Conservation (phyloP, 2,113 vertebrate species). For the Larimichthys polyactis region DNA sequence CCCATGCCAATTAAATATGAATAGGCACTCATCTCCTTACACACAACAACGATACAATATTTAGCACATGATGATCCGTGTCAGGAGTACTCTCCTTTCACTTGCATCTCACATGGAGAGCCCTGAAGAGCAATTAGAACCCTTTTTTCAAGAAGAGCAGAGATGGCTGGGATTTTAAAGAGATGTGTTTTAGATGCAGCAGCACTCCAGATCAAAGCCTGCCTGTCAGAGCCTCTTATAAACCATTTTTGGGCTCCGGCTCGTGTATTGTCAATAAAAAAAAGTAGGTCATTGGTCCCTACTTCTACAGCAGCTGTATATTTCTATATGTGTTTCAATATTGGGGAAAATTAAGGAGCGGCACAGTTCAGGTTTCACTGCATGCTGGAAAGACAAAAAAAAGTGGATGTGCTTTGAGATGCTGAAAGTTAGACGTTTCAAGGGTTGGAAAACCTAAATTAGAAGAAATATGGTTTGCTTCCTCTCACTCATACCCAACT, state of each 20-base stretch:
- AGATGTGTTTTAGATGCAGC: slow-evolving; percentile 46
- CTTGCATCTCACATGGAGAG: slow-evolving; percentile 56
- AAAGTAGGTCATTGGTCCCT: neutral
- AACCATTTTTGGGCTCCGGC: slow-evolving; percentile 20
- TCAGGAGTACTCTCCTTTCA: slow-evolving; percentile 56
- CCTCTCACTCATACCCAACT: neutral
- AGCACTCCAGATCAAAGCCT: slow-evolving; percentile 62
- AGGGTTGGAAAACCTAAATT: neutral
- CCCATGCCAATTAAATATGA: slow-evolving; percentile 71
- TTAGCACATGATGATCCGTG: slow-evolving; percentile 64
- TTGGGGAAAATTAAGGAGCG: neutral
- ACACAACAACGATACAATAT: slow-evolving; percentile 75
- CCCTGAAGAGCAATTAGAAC: slow-evolving; percentile 66
- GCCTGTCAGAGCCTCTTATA: slow-evolving; percentile 33
- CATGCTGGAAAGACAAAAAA: neutral
- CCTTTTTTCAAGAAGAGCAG: slow-evolving; percentile 33
- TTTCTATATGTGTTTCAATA: neutral
- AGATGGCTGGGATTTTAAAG: slow-evolving; percentile 41
- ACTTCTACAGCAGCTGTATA: slow-evolving; percentile 5
- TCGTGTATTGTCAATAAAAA: slow-evolving; percentile 44
- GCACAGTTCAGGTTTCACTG: neutral
- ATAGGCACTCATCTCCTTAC: slow-evolving; percentile 70
- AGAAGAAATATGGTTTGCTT: neutral
- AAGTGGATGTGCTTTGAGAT: neutral
- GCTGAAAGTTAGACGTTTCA: neutral